These are phyloP conservation scores for Pangasius sanitwongsei DNA, from an alignment of 2,797 vertebrate genomes.

Conservation along the genomic window DNA sequence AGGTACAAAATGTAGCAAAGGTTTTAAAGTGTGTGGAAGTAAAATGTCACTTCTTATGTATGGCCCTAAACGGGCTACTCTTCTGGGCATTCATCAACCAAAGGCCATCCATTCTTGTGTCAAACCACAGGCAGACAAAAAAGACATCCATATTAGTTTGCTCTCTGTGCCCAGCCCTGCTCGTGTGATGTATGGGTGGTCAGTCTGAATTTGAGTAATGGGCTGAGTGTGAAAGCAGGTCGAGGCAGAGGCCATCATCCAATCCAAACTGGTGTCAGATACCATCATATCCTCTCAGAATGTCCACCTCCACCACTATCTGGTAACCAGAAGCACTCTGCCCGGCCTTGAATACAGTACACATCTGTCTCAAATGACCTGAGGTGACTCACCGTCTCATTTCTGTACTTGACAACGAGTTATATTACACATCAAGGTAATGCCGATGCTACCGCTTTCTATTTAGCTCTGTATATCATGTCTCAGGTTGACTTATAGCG, in stretches of 20 bases:
- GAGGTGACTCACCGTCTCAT: constrained; percentile 42
- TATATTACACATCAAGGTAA: constrained; percentile 46
- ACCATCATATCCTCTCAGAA: constrained; percentile 46
- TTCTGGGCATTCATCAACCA: constrained; percentile 19
- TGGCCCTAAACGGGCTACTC: constrained; percentile 10
- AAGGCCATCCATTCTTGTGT: constrained; percentile 30
- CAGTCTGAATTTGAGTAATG: constrained; percentile 45
- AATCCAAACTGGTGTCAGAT: constrained; percentile 49
- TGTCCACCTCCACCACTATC: constrained; percentile 32
- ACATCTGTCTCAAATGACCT: constrained; percentile 49
- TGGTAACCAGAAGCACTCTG: constrained; percentile 57
- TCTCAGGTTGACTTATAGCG: constrained; percentile 37
- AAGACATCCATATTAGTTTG: constrained; percentile 28
- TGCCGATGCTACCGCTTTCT: constrained; percentile 9
- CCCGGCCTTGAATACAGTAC: constrained; percentile 51
- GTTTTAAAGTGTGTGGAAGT: background rate
- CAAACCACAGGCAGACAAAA: constrained; percentile 10
- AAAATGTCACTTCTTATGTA: constrained; percentile 34
- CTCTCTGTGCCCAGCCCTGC: constrained; percentile 20
- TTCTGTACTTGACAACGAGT: constrained; percentile 39
- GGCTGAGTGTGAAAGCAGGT: constrained; percentile 52
- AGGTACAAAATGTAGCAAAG: constrained; percentile 4
- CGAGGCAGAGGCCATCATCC: constrained; percentile 35
- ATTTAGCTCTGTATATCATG: constrained; percentile 43
- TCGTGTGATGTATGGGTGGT: constrained; percentile 48